These are phyloP conservation scores for Sebastes dallii DNA, from an alignment of 2,797 vertebrate species.

Conservation along the genomic window DNA sequence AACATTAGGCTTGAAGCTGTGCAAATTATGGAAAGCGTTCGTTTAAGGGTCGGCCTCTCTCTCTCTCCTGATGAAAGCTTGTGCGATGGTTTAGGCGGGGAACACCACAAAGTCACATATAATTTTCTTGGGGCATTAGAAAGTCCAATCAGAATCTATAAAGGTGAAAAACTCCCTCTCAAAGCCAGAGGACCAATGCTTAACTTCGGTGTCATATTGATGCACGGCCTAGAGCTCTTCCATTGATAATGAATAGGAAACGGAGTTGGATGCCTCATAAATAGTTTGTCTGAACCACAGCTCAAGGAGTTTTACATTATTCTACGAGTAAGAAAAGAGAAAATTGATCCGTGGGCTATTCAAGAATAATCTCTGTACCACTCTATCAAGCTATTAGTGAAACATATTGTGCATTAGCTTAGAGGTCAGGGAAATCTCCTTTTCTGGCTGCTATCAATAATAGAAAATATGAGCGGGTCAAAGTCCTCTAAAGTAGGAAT, in stretches of 20 bases:
- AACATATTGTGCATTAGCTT: background rate
- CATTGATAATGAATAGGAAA: constrained; percentile 59
- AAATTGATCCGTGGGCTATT: constrained; percentile 10
- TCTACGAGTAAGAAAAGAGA: constrained; percentile 11
- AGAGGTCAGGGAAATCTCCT: constrained; percentile 23
- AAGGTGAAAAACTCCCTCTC: constrained; percentile 44
- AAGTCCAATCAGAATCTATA: constrained; percentile 55
- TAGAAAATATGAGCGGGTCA: constrained; percentile 14
- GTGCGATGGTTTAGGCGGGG: constrained; percentile 11
- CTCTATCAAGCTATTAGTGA: constrained; percentile 7
- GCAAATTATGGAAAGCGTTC: constrained; percentile 55
- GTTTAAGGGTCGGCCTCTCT: constrained; percentile 35
- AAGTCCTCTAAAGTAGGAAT: constrained; percentile 7
- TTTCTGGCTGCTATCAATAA: background rate
- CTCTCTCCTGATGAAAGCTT: constrained; percentile 47
- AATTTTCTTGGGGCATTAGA: constrained; percentile 41
- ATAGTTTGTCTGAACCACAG: constrained; percentile 44
- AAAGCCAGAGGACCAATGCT: constrained; percentile 29
- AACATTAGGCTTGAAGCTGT: constrained; percentile 59
- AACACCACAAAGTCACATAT: constrained; percentile 53
- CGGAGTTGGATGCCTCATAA: constrained; percentile 42
- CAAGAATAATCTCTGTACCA: background rate
- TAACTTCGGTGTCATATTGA: constrained; percentile 44
- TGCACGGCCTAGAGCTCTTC: constrained; percentile 26
- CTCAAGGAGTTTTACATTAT: constrained; percentile 49